A percentile compares a stretch with the other conserved stretches of the same genome.
These are phyloP conservation scores for Schlechtendalia chinensis DNA, from an alignment of 1,140 invertebrate species.

Conservation along the genomic window DNA sequence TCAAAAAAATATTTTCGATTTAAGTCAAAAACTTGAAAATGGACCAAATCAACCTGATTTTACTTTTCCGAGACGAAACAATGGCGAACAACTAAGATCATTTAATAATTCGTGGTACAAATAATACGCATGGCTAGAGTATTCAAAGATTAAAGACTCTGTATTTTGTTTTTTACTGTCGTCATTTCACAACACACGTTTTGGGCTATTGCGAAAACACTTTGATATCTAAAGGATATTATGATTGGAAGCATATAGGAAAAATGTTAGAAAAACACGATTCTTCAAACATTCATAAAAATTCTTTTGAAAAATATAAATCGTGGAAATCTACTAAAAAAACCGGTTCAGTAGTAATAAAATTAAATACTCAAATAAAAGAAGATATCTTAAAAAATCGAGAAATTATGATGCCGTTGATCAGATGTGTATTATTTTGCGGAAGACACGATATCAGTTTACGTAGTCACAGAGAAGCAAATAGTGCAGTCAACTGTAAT, in stretches of 20 bases:
- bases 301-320: background rate
- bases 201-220: no score
- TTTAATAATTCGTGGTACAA: slow-evolving; percentile 14
- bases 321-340: background rate
- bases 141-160: slow-evolving; percentile 6
- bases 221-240: background rate
- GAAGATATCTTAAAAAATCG: background rate
- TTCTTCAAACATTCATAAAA: slow-evolving; percentile 4
- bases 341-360: background rate
- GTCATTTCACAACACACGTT: background rate
- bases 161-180: background rate
- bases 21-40: no score
- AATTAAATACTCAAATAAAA: background rate
- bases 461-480: slow-evolving; percentile 1
- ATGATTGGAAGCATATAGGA: slow-evolving; percentile 1
- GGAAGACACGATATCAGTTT: background rate
- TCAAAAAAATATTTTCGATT: no score
- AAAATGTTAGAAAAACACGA: background rate
- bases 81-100: background rate
- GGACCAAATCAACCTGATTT: background rate
- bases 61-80: background rate
- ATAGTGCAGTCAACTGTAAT: background rate
- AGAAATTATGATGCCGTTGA: background rate
- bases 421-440: slow-evolving; percentile 6
- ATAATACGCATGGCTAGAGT: slow-evolving; percentile 10